Evolutionary conservation across 2,888 invertebrate species (phyloP).

Genomic region (Melanostoma scalare): DNA sequence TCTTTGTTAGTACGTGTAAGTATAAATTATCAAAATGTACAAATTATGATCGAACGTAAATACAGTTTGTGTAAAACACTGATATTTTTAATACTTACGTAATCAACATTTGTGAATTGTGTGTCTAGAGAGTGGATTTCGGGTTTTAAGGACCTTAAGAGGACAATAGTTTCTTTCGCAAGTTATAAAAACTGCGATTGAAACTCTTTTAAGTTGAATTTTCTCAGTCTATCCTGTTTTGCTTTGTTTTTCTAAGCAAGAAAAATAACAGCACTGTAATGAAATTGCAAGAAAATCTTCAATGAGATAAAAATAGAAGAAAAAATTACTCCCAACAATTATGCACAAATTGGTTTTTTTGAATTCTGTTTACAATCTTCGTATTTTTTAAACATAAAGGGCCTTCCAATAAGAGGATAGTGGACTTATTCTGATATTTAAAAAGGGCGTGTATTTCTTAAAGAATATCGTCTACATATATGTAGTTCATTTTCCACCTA

Average conservation of each 20-base stretch:
- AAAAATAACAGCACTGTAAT: conserved; percentile 51
- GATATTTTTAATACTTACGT: conserved; percentile 41
- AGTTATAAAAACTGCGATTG: conserved; percentile 67
- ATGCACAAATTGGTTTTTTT: conserved; percentile 35
- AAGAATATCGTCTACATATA: too few relatives aligned
- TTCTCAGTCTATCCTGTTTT: conserved; percentile 53
- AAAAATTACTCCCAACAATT: conserved; percentile 44
- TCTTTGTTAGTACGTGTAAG: too few relatives aligned
- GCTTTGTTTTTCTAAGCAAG: conserved; percentile 30
- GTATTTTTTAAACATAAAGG: too few relatives aligned
- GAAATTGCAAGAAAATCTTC: conserved; percentile 18
- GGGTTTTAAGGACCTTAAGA: conserved; percentile 12
- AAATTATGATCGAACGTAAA: too few relatives aligned
- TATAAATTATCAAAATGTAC: too few relatives aligned
- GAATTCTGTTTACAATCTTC: too few relatives aligned
- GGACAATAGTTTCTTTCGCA: conserved; percentile 60
- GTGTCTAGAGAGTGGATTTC: conserved; percentile 33
- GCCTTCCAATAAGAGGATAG: too few relatives aligned
- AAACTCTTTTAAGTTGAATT: conserved; percentile 45
- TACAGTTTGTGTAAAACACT: too few relatives aligned
- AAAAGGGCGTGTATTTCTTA: too few relatives aligned
- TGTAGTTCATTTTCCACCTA: too few relatives aligned
- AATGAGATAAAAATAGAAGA: not conserved
- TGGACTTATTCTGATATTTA: too few relatives aligned
- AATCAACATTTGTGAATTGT: conserved; percentile 61